These are phyloP conservation scores for Anisognathus igniventris DNA, from an alignment of 2,797 vertebrate genomes.

Conservation along the genomic window DNA sequence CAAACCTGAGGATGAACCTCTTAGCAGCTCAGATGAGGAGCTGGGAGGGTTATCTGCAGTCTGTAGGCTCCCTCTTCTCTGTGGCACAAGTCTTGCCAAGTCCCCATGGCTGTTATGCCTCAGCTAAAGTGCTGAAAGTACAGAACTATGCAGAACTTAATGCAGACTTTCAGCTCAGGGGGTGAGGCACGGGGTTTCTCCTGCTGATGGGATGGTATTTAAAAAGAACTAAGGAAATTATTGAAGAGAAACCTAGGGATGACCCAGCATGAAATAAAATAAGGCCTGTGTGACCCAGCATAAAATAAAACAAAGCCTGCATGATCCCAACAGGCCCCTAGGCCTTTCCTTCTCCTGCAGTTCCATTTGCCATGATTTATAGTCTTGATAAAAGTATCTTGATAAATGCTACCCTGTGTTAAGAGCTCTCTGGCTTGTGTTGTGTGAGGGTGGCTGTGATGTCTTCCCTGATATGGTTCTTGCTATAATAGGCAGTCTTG, in stretches of 20 bases:
- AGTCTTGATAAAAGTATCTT: not conserved
- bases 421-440: not conserved
- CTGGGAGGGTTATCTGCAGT: not conserved
- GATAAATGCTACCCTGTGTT: not conserved
- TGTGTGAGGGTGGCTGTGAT: not conserved
- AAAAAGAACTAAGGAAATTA: not conserved
- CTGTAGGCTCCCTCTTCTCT: not conserved
- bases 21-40: not conserved
- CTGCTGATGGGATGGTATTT: not conserved
- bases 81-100: not conserved
- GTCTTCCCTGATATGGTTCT: not conserved
- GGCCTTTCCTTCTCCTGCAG: not conserved
- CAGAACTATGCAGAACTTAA: not conserved
- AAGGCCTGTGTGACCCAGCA: not conserved
- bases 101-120: not conserved
- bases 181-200: not conserved
- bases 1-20: not conserved
- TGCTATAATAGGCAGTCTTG: not conserved
- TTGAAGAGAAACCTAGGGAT: not conserved
- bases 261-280: not conserved
- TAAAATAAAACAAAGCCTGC: not conserved
- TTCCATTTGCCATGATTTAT: not conserved
- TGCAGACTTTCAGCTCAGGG: not conserved
- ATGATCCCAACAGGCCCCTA: not conserved
- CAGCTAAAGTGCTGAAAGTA: not conserved